A percentile compares a stretch with the other conserved stretches of the same genome.
Evolutionary conservation across 2,888 invertebrate species (phyloP).

Genomic region (Malachius bipustulatus): DNA sequence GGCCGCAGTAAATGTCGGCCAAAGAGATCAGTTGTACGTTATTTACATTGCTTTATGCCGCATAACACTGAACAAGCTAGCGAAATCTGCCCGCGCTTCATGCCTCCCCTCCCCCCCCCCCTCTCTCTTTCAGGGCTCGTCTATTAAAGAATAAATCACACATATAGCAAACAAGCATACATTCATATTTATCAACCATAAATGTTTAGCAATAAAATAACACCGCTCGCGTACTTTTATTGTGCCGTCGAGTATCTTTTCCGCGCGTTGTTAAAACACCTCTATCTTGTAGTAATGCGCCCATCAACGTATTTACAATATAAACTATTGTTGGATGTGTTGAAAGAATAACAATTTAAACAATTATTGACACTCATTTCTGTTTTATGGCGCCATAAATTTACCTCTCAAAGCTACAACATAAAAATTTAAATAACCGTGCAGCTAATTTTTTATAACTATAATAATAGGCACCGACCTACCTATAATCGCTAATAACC

Average conservation of each 20-base stretch:
- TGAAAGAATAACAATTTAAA: conserved; percentile 1
- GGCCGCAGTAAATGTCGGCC: conserved; percentile 8
- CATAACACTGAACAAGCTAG: neutral
- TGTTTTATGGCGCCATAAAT: conserved; percentile 1
- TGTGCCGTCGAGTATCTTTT: too few species aligned
- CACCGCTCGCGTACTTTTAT: neutral
- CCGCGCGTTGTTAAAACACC: neutral
- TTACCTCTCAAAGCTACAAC: neutral
- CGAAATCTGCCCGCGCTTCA: neutral
- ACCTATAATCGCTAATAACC: too few species aligned
- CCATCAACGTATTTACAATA: too few species aligned
- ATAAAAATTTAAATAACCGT: too few species aligned
- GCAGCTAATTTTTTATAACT: too few species aligned
- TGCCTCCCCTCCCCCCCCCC: too few species aligned
- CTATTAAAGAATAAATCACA: neutral
- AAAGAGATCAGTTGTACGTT: neutral
- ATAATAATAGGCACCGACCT: too few species aligned
- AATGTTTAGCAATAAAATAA: conserved; percentile 2
- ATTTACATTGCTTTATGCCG: neutral
- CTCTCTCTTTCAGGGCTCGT: too few species aligned
- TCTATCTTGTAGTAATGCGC: too few species aligned
- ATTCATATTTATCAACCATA: neutral
- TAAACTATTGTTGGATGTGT: neutral
- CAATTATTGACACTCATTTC: conserved; percentile 1
- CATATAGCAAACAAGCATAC: conserved; percentile 1